Base-by-base conservation (phyloP, 2,888 invertebrate genomes). In the Aquatica leii region DNA sequence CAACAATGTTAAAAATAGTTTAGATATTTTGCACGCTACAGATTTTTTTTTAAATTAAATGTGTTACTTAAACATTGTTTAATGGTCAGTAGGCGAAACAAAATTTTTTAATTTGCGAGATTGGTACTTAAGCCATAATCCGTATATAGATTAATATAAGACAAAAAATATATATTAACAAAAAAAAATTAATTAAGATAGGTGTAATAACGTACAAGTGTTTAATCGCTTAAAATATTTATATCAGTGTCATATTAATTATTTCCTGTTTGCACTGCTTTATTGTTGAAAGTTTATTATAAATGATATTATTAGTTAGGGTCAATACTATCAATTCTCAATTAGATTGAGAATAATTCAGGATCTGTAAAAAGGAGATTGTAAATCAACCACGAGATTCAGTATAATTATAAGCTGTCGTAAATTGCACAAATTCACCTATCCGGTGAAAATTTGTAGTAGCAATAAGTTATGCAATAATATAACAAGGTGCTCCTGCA, bases 281-380 rank as follows among this genome's bases (percentile, higher is more conserved):
- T 59, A 56, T 64, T 59, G 63, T 64, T 64, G 54, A 64, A 59
- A 59, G 50, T 61, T 58, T 58, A 58, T 62, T 62, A 57, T 52
- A 58, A 21, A 53, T 62, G 62, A 62, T 58, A 62, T 58, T 62
- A 62, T 57, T 58, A 58, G 53, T 58, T 55, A 56, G 40, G 55
- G 20, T 17, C 35, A 18, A 52, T 15, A 35, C 34, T 17, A 15
- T 52, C 17, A 14, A n/a, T 15, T 54, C 41, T 54, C 41, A 41
- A 54, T 41, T 21, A 40, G 18, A 54, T 54, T 54, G 41, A 54
- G 53, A 40, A 41, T 54, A 50, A 54, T 35, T 35, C 17, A 15
- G n/a, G 31, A 21, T 48, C 11, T 17, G 15, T 48, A 18, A 37
- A 37, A 37, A 20, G 17, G 11, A 20, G 18, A 48, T 20, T 20